These are phyloP conservation scores for Macaca mulatta DNA, from an alignment of 2,113 vertebrate genomes.

Conservation along the genomic window DNA sequence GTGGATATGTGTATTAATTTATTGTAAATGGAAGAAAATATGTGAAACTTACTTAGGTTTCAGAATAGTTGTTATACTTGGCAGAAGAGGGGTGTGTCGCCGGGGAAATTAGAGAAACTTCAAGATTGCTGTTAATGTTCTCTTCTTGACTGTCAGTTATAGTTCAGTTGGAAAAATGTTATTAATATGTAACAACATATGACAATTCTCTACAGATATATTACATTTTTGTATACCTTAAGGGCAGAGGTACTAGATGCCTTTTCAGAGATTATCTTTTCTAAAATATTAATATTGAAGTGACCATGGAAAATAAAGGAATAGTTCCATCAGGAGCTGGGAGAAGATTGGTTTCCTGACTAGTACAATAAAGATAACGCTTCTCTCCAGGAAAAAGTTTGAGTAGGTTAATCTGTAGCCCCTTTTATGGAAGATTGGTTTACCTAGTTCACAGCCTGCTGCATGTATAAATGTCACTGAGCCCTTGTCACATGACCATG, in stretches of 20 bases:
- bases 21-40: not conserved
- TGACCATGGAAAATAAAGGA: not conserved
- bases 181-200: not conserved
- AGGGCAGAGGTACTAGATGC: not conserved
- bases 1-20: not conserved
- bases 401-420: not conserved
- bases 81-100: not conserved
- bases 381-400: not conserved
- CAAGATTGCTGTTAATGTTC: not conserved
- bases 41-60: not conserved
- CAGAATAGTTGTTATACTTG: not conserved
- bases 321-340: not conserved
- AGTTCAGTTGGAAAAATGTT: not conserved
- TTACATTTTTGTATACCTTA: not conserved
- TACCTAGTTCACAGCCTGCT: not conserved
- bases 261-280: not conserved
- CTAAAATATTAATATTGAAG: not conserved
- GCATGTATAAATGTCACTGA: too few relatives aligned
- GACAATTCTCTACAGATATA: not conserved
- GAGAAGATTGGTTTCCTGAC: not conserved
- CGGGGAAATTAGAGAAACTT: not conserved
- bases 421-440: not conserved
- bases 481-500: not conserved
- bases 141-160: not conserved
- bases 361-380: not conserved